Evolutionary conservation across 1,140 invertebrate species (phyloP).

Genomic region (Apis laboriosa): DNA sequence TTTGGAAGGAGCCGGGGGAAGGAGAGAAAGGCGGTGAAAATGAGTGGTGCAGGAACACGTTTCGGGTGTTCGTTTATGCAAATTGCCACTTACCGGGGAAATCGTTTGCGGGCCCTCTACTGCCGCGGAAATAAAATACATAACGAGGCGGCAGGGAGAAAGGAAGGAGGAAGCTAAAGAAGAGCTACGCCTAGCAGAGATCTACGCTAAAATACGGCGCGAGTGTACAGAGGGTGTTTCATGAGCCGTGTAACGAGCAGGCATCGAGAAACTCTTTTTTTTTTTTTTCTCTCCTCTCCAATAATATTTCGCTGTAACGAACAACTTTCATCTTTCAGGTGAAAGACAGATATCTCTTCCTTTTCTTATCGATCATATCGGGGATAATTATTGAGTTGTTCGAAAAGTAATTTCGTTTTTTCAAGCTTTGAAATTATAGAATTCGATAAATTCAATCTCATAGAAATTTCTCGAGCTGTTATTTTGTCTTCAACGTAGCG

Average conservation of each 20-base stretch:
- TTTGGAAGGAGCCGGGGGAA: constrained; percentile 5
- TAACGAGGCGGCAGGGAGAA: constrained; percentile 52
- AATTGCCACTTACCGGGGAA: constrained; percentile 66
- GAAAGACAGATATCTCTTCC: not conserved
- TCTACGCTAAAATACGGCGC: not conserved
- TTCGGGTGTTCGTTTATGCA: constrained; percentile 68
- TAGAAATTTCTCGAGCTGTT: no score
- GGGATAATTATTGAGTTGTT: no score
- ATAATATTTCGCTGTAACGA: not conserved
- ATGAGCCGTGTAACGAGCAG: constrained; percentile 26
- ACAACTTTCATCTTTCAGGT: not conserved
- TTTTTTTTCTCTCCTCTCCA: not conserved
- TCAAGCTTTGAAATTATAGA: no score
- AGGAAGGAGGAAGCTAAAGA: constrained; percentile 20
- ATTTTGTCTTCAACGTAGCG: no score
- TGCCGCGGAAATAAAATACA: constrained; percentile 59
- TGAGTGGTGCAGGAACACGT: constrained; percentile 27
- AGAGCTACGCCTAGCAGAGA: constrained; percentile 6
- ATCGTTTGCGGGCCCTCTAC: constrained; percentile 57
- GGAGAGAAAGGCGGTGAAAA: not conserved
- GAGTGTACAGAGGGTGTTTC: constrained; percentile 18
- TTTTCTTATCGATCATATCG: not conserved
- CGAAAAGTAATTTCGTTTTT: no score
- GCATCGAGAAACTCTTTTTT: not conserved
- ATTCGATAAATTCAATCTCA: no score